A percentile compares a stretch with the other conserved stretches of the same genome.
These are phyloP conservation scores for Virgularia gustaviana DNA, from an alignment of 92 coral and sea anemone genomes.

Conservation along the genomic window DNA sequence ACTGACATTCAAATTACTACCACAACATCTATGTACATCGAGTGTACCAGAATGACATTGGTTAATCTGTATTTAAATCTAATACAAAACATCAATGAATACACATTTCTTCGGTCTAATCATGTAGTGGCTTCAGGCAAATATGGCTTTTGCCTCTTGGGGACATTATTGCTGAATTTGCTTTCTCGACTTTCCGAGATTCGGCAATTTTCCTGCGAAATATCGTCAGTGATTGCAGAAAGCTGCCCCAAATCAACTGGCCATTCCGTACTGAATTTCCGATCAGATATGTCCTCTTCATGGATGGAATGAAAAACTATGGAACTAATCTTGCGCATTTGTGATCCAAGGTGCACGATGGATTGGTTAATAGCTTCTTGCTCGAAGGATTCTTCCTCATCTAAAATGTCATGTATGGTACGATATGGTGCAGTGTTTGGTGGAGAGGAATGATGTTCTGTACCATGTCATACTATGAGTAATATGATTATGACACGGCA, in stretches of 20 bases:
- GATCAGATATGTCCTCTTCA: neutral
- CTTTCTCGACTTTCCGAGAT: too few species aligned
- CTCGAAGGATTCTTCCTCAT: conserved; percentile 6
- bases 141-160: too few species aligned
- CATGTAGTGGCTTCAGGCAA: too few species aligned
- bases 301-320: neutral
- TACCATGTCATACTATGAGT: neutral
- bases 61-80: too few species aligned
- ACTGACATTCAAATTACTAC: too few species aligned
- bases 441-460: too few species aligned
- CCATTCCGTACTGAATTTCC: neutral
- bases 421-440: neutral
- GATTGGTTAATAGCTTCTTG: conserved; percentile 18
- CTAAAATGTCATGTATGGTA: neutral
- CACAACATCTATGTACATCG: too few species aligned
- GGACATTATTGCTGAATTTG: too few species aligned
- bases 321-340: conserved; percentile 24
- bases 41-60: too few species aligned
- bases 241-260: conserved; percentile 3
- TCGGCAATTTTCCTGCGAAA: neutral
- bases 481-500: neutral
- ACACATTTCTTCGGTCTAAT: too few species aligned
- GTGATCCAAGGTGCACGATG: conserved; percentile 18
- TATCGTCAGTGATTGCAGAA: neutral
- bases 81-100: too few species aligned